Evolutionary conservation across 2,888 invertebrate species (phyloP).

Genomic region (Drosophila limbata): DNA sequence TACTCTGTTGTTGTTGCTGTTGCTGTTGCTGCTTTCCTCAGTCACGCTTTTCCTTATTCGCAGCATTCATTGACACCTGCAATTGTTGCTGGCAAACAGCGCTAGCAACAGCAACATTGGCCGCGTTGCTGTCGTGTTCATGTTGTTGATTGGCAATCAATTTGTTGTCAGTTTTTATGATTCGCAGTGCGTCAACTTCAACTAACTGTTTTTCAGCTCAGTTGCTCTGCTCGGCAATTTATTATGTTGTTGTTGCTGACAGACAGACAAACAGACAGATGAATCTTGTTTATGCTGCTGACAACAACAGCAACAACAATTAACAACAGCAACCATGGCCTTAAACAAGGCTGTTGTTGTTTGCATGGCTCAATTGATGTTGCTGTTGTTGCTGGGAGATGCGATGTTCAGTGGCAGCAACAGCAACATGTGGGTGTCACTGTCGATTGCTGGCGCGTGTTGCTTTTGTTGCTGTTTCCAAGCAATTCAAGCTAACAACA

Average conservation of each 20-base stretch:
- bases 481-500: conserved; percentile 26
- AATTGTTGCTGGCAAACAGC: conserved; percentile 55
- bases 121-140: conserved; percentile 72
- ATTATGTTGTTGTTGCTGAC: conserved; percentile 60
- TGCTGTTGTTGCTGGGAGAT: conserved; percentile 1
- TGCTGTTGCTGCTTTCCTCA: conserved; percentile 56
- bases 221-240: conserved; percentile 47
- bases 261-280: conserved; percentile 21
- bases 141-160: conserved; percentile 80
- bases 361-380: conserved; percentile 14
- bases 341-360: conserved; percentile 31
- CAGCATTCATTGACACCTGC: conserved; percentile 81
- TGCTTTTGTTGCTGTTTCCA: conserved; percentile 40
- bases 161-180: conserved; percentile 80
- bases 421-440: conserved; percentile 50
- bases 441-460: conserved; percentile 52
- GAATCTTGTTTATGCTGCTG: conserved; percentile 44
- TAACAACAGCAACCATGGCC: conserved; percentile 45
- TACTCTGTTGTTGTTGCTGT: conserved; percentile 15
- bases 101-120: conserved; percentile 9
- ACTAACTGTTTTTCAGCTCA: conserved; percentile 65
- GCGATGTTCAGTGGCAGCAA: conserved; percentile 11
- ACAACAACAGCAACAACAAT: conserved; percentile 35
- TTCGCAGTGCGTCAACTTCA: conserved; percentile 76
- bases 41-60: conserved; percentile 77